A percentile compares a stretch with the other conserved stretches of the same genome.
Evolutionary conservation across 2,888 invertebrate genomes (phyloP).

Genomic region (Anaspis maculata): DNA sequence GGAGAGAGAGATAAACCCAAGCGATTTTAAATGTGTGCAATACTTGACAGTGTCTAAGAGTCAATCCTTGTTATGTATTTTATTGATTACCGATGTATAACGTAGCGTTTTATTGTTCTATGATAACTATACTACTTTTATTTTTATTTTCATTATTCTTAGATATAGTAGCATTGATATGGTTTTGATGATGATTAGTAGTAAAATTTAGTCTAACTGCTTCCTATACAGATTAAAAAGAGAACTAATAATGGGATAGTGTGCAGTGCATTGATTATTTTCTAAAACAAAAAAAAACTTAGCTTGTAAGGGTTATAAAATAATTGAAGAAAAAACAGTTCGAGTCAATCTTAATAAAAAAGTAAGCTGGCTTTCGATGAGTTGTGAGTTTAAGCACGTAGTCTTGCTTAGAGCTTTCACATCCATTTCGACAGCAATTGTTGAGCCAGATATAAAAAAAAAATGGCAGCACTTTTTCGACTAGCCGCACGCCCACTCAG

Average conservation of each 20-base stretch:
- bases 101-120: constrained; percentile 11
- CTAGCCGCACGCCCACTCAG: constrained; percentile 19
- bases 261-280: no score
- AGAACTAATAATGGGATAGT: constrained; percentile 6
- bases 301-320: constrained; percentile 19
- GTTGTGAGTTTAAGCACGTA: constrained; percentile 33
- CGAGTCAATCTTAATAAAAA: constrained; percentile 31
- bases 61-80: no score
- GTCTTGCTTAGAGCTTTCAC: constrained; percentile 40
- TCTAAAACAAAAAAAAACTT: constrained; percentile 14
- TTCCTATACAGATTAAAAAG: no score
- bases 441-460: constrained; percentile 29
- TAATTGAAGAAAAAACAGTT: no score
- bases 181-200: constrained; percentile 8
- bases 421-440: constrained; percentile 32
- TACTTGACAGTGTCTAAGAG: no score
- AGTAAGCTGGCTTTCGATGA: constrained; percentile 25
- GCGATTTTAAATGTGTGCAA: no score
- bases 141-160: constrained; percentile 10
- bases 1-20: no score
- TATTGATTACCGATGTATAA: no score
- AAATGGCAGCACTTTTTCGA: constrained; percentile 34
- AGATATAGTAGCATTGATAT: constrained; percentile 16
- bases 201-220: no score
- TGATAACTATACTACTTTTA: constrained; percentile 5